A percentile compares a stretch with the other conserved stretches of the same genome.
These are phyloP conservation scores for Cephus pygmeus DNA, from an alignment of 2,888 invertebrate species.

Conservation along the genomic window DNA sequence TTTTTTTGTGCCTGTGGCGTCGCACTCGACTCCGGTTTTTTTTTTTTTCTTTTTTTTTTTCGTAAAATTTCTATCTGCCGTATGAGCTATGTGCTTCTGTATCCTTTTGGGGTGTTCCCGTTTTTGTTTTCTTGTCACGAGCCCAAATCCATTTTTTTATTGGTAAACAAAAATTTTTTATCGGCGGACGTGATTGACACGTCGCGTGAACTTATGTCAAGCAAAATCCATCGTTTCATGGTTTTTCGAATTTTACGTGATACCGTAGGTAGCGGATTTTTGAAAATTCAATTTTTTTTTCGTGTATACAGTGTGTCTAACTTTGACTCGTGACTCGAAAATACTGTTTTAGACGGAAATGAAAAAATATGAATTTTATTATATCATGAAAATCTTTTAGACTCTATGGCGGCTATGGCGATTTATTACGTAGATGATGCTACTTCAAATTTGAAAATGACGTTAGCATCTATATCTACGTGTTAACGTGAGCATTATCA, in stretches of 20 bases:
- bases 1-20: neutral
- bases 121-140: neutral
- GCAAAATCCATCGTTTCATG: neutral
- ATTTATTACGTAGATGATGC: neutral
- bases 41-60: too few species aligned
- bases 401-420: neutral
- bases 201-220: neutral
- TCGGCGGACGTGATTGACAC: too few species aligned
- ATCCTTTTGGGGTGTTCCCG: neutral
- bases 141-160: neutral
- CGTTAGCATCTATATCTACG: too few species aligned
- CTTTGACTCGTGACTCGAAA: neutral
- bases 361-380: neutral
- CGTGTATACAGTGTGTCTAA: too few species aligned
- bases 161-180: neutral
- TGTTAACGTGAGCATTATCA: too few species aligned
- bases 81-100: neutral
- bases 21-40: neutral
- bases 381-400: neutral
- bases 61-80: neutral
- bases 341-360: neutral
- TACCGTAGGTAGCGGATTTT: neutral
- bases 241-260: neutral
- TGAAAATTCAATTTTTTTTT: too few species aligned
- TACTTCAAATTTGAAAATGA: neutral